phyloP scores from a whole-genome alignment of 2,797 vertebrate species.

The Urosaurus nigricauda region DNA sequence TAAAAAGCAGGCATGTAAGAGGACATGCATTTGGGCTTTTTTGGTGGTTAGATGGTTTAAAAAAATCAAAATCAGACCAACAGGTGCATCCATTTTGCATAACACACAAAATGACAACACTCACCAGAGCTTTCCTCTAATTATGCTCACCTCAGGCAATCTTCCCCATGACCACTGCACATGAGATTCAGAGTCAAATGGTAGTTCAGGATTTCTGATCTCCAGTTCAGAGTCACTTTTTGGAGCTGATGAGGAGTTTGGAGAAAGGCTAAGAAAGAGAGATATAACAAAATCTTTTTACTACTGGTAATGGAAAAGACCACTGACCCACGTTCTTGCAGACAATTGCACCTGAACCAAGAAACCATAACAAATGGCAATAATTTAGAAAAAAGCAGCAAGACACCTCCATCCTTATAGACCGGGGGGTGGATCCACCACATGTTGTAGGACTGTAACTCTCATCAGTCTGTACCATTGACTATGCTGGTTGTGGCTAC shows the following conservation, averaged over 20 bases:
- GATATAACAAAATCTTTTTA: neutral
- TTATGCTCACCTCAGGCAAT: conserved; percentile 87
- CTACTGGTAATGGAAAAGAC: neutral
- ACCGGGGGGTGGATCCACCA: neutral
- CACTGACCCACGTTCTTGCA: neutral
- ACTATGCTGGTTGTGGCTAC: too few relatives aligned
- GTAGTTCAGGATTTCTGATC: conserved; percentile 78
- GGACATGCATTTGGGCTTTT: neutral
- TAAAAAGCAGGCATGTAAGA: too few relatives aligned
- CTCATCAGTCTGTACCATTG: too few relatives aligned
- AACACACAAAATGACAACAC: too few relatives aligned
- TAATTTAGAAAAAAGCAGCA: neutral
- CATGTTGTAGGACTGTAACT: too few relatives aligned
- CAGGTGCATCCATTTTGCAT: neutral
- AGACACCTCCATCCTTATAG: neutral
- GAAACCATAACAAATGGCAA: neutral
- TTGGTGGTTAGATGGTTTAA: too few relatives aligned
- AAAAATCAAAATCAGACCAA: neutral
- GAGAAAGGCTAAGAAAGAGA: conserved; percentile 71
- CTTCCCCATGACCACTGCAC: conserved; percentile 95
- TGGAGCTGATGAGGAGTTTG: conserved; percentile 78
- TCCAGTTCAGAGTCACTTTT: conserved; percentile 95
- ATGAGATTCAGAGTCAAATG: conserved; percentile 77
- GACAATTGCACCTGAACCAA: neutral
- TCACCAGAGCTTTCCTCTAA: neutral